Base-by-base conservation (phyloP, 2,113 vertebrate species). In the Tretioscincus oriximinensis region DNA sequence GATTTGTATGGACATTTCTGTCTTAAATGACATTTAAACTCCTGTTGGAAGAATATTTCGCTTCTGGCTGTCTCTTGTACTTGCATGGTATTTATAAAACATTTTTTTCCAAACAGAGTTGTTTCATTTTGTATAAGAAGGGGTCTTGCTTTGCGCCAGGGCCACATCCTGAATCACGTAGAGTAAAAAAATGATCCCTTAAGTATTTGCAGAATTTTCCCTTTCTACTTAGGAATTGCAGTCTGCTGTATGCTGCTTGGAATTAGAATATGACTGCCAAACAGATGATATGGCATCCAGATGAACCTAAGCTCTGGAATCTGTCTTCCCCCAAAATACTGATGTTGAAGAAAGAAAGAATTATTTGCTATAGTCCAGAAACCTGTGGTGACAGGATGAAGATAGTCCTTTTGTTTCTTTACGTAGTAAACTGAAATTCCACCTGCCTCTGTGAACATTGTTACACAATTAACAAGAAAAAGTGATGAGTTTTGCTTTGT, bases 11-110 rank as follows among this genome's bases (percentile, higher is more conserved):
- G n/a, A 65, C 60, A 65, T 60, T 74, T 18, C 67, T 60, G 29
- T 68, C 29, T 67, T 45, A 60, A 81, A 68, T 81, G 22, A 35
- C 63, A 67, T 49, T 81, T 63, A 61, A 47, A 80, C 47, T 7
- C 45, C 47, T 41, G n/a, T 5, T 81, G 61, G 54, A 73, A 22
- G 10, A 81, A 81, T 58, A 74, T 29, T 29, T 4, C 67, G 63
- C 47, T 73, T 73, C 58, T 73, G 61, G 24, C 49, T 75, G 21
- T 45, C 22, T 45, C 24, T 75, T 61, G 10, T 58, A 58, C 73
- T 60, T 81, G 64, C 71, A 75, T 67, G 66, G 58, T 60, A 47
- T 81, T 73, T 81, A 67, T 81, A 67, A 68, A 81, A 6, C 61
- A 51, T 22, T 11, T 67, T 74, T 66, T 66, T 71, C 4, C 8